phyloP scores from a whole-genome alignment of 2,113 vertebrate species.

The Australoheros scitulus region DNA sequence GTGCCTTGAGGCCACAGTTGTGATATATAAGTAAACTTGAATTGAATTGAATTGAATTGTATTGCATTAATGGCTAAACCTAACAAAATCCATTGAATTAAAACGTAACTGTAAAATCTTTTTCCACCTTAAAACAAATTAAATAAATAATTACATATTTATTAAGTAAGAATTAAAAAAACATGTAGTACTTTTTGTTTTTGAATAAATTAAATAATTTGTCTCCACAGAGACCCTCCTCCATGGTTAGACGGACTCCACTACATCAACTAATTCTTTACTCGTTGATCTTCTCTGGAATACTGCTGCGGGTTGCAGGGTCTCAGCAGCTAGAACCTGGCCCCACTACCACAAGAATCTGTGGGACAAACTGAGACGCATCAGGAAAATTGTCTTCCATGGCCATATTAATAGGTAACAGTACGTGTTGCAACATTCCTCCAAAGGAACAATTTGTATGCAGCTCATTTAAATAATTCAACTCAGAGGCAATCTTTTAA shows the following conservation, averaged over 20 bases:
- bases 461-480: neutral
- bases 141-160: neutral
- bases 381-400: neutral
- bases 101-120: neutral
- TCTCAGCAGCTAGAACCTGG: neutral
- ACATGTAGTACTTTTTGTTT: neutral
- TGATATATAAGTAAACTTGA: too few species aligned
- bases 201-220: neutral
- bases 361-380: neutral
- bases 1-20: too few species aligned
- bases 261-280: neutral
- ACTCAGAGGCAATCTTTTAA: neutral
- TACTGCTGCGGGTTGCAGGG: neutral
- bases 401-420: neutral
- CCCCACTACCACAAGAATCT: neutral
- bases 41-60: too few species aligned
- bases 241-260: neutral
- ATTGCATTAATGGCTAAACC: neutral
- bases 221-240: neutral
- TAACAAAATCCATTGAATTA: neutral
- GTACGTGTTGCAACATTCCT: neutral
- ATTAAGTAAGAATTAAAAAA: neutral
- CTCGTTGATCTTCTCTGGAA: neutral
- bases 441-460: neutral
- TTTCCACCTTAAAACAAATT: neutral